Evolutionary conservation across 2,888 invertebrate genomes (phyloP).

Genomic region (Chymomyza caudatula): DNA sequence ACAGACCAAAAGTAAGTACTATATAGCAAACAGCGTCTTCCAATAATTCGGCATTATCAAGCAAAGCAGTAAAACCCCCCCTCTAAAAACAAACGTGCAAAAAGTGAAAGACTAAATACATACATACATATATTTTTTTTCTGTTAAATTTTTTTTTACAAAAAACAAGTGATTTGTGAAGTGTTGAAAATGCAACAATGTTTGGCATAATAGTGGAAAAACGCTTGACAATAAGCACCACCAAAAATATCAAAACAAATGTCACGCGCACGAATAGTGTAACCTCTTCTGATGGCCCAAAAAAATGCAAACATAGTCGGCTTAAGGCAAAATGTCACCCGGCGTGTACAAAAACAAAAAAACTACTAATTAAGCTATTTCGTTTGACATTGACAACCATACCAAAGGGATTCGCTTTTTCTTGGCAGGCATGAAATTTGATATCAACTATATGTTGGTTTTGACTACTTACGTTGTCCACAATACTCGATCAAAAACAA

Average conservation of each 20-base stretch:
- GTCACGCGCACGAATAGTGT: too few species aligned
- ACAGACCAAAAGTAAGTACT: conserved; percentile 75
- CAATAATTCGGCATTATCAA: conserved; percentile 11
- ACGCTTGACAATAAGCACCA: background rate
- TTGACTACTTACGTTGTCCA: too few species aligned
- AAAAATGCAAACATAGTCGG: too few species aligned
- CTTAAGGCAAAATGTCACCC: too few species aligned
- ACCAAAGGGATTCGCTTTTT: too few species aligned
- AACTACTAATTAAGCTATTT: too few species aligned
- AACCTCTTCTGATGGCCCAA: background rate
- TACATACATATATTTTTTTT: conserved; percentile 27
- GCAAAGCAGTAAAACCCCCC: background rate
- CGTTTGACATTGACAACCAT: too few species aligned
- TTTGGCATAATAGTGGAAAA: background rate
- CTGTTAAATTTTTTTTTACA: conserved; percentile 36
- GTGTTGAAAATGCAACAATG: background rate
- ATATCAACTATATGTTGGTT: too few species aligned
- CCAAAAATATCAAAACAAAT: background rate
- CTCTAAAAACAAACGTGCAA: conserved; percentile 2
- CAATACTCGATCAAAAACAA: too few species aligned
- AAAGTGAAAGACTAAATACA: conserved; percentile 19
- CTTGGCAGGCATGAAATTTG: too few species aligned
- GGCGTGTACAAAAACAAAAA: too few species aligned
- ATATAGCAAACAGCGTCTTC: conserved; percentile 7
- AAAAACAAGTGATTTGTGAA: background rate